These are phyloP conservation scores for Melieria crassipennis DNA, from an alignment of 2,888 invertebrate genomes.

Conservation along the genomic window DNA sequence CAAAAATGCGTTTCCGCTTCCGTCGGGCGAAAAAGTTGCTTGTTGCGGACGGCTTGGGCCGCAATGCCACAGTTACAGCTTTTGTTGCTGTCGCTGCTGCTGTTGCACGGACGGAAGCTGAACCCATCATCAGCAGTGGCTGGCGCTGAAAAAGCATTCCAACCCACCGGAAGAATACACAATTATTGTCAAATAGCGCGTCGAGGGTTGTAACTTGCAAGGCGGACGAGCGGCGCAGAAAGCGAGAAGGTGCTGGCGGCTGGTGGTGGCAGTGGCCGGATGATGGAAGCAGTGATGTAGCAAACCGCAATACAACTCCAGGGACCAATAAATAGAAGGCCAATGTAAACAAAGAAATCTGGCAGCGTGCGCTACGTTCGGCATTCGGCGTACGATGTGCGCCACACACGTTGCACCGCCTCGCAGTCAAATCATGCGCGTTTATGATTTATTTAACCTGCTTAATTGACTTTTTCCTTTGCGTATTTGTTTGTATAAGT, in stretches of 20 bases:
- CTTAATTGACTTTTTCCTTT: slow-evolving; percentile 65
- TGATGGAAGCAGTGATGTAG: slow-evolving; percentile 9
- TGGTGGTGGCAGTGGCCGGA: too few species aligned
- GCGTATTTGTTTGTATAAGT: slow-evolving; percentile 1
- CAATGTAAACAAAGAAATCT: slow-evolving; percentile 7
- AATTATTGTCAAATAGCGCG: slow-evolving; percentile 34
- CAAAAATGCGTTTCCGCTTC: slow-evolving; percentile 27
- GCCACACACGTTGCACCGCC: slow-evolving; percentile 47
- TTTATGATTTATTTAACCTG: slow-evolving; percentile 66
- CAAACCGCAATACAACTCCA: slow-evolving; percentile 27
- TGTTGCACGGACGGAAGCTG: slow-evolving; percentile 44
- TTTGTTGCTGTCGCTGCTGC: slow-evolving; percentile 16
- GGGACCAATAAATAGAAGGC: slow-evolving; percentile 10
- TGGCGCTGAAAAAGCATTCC: background rate
- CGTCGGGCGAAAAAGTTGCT: slow-evolving; percentile 1
- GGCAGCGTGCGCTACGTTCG: slow-evolving; percentile 23
- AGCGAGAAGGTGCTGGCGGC: background rate
- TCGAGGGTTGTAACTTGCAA: slow-evolving; percentile 20
- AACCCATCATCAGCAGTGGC: slow-evolving; percentile 48
- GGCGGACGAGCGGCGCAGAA: slow-evolving; percentile 10
- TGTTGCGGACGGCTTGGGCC: background rate
- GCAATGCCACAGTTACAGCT: background rate
- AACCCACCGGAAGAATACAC: slow-evolving; percentile 41
- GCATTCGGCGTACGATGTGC: background rate
- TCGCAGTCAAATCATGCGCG: slow-evolving; percentile 41